phyloP scores from a whole-genome alignment of 2,888 invertebrate genomes.

The Aspidiotus rigidus region DNA sequence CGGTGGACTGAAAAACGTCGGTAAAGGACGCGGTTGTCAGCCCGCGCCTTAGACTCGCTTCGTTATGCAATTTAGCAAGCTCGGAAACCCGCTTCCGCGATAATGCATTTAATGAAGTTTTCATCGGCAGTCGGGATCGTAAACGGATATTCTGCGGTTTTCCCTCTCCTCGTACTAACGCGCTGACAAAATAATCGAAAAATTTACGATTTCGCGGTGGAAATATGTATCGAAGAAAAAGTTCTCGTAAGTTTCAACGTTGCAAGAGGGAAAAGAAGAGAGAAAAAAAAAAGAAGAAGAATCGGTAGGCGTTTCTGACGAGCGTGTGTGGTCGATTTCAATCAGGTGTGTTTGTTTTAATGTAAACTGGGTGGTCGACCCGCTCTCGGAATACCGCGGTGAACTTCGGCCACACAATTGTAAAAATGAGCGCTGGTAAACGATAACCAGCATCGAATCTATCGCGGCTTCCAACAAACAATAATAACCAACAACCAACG shows the following conservation, averaged over 20 bases:
- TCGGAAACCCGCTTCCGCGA: no score
- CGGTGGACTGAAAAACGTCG: no score
- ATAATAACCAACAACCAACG: conserved; percentile 26
- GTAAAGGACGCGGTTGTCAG: no score
- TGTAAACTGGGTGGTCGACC: conserved; percentile 33
- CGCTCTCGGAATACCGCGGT: conserved; percentile 32
- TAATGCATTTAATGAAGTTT: no score
- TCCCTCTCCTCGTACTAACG: no score
- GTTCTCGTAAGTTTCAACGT: conserved; percentile 1
- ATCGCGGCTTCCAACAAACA: conserved; percentile 33
- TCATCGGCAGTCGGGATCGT: no score
- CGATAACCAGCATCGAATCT: conserved; percentile 32
- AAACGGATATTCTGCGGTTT: no score
- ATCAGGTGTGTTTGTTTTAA: conserved; percentile 33
- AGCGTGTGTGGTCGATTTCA: conserved; percentile 33
- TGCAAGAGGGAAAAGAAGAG: not conserved
- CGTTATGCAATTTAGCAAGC: no score
- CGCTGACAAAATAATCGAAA: not conserved
- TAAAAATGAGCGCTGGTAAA: conserved; percentile 30
- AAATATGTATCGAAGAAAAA: conserved; percentile 13
- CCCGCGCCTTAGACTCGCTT: no score
- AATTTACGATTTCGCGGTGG: not conserved
- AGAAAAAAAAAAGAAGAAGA: conserved; percentile 7
- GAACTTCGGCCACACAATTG: conserved; percentile 32
- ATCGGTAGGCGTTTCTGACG: conserved; percentile 32